A percentile compares a stretch with the other conserved stretches of the same genome.
phyloP scores from a whole-genome alignment of 2,888 invertebrate species.

The Melieria crassipennis region DNA sequence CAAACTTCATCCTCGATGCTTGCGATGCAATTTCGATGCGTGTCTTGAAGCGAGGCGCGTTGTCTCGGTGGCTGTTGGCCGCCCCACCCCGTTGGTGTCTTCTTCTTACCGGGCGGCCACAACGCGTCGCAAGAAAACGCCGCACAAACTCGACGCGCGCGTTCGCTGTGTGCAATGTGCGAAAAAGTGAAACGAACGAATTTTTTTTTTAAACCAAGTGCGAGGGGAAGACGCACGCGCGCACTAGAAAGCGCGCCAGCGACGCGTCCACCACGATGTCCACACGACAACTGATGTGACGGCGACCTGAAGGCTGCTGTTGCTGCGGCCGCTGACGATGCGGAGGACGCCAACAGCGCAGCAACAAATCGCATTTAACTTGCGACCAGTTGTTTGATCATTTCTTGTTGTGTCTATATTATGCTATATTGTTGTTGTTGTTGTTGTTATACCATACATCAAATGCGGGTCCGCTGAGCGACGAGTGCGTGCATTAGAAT shows the following conservation, averaged over 20 bases:
- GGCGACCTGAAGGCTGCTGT: background rate
- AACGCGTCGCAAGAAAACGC: background rate
- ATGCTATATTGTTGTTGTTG: background rate
- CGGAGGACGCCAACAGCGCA: background rate
- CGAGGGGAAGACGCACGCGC: no score
- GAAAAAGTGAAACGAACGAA: no score
- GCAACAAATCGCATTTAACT: no score
- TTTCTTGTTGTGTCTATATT: no score
- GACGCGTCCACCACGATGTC: slow-evolving; percentile 55
- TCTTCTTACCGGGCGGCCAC: background rate
- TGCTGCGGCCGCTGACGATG: background rate
- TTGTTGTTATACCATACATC: background rate
- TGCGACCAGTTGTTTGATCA: no score
- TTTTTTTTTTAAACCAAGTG: no score
- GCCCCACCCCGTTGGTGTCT: background rate
- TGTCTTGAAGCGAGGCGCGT: background rate
- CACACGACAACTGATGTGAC: slow-evolving; percentile 51
- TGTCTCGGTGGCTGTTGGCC: background rate
- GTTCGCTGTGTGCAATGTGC: no score
- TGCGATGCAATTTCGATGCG: background rate
- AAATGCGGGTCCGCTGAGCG: no score
- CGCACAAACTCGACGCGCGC: no score
- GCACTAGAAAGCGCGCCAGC: slow-evolving; percentile 45
- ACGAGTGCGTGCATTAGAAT: no score
- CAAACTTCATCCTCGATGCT: slow-evolving; percentile 24